Percentiles rank a stretch among this genome's conserved stretches.
Conservation (phyloP, 2,797 vertebrate species). For the Sylvia borin region DNA sequence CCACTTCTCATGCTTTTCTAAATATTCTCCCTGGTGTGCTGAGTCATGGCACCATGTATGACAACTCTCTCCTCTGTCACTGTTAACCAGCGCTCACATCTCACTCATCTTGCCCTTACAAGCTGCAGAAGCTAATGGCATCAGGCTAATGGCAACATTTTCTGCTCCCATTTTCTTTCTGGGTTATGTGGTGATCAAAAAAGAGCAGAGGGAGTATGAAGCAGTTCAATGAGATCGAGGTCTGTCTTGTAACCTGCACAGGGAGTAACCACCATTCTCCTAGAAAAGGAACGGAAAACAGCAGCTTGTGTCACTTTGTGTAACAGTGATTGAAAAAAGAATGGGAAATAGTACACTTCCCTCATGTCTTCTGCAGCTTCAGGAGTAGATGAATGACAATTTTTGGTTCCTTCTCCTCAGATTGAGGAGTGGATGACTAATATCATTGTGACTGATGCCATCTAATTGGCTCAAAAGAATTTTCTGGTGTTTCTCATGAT, state of each 20-base stretch:
- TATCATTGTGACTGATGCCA: conserved; percentile 60
- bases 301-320: conserved; percentile 5
- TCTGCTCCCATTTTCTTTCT: background rate
- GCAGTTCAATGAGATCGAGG: background rate
- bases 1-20: background rate
- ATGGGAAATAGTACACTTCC: conserved; percentile 26
- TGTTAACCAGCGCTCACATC: background rate
- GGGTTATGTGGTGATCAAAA: background rate
- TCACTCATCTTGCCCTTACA: background rate
- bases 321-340: background rate
- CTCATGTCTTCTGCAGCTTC: conserved; percentile 11
- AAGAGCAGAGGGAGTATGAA: background rate
- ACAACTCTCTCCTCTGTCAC: background rate
- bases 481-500: conserved; percentile 48
- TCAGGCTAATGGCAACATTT: background rate
- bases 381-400: conserved; percentile 19
- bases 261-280: background rate
- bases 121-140: background rate
- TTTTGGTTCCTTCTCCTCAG: conserved; percentile 54
- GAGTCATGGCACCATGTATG: background rate
- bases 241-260: background rate
- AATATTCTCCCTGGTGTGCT: background rate
- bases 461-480: conserved; percentile 20
- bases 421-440: conserved; percentile 56
- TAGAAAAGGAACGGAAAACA: conserved; percentile 18